These are phyloP conservation scores for Zele albiditarsus DNA, from an alignment of 2,888 invertebrate genomes.

Conservation along the genomic window DNA sequence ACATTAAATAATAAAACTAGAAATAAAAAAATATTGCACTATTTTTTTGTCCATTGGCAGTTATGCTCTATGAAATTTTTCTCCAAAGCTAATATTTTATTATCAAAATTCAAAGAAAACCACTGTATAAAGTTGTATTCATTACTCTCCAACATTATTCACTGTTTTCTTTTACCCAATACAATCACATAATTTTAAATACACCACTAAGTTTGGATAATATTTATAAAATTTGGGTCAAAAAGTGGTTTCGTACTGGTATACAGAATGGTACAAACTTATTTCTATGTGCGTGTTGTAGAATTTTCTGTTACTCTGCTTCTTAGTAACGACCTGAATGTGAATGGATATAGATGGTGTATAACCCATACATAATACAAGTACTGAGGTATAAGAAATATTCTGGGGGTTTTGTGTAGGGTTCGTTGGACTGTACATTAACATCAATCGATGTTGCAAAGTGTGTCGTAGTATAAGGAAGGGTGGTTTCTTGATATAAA, in stretches of 20 bases:
- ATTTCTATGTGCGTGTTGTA: constrained; percentile 17
- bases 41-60: no score
- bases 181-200: constrained; percentile 11
- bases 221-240: constrained; percentile 36
- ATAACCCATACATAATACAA: constrained; percentile 24
- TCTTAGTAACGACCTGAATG: constrained; percentile 16
- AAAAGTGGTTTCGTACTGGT: constrained; percentile 33
- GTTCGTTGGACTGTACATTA: constrained; percentile 39
- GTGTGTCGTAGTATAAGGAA: constrained; percentile 25
- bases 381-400: constrained; percentile 24
- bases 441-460: constrained; percentile 36
- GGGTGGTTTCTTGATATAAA: not conserved
- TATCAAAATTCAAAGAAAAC: no score
- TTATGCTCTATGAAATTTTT: no score
- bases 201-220: not conserved
- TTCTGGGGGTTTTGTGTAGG: constrained; percentile 10
- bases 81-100: no score
- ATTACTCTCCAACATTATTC: no score
- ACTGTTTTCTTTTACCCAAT: no score
- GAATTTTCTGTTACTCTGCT: constrained; percentile 15
- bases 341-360: not conserved
- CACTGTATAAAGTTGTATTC: no score
- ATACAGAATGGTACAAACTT: constrained; percentile 37
- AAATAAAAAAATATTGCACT: no score
- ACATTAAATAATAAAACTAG: no score